A percentile compares a stretch with the other conserved stretches of the same genome.
phyloP scores from a whole-genome alignment of 2,888 invertebrate species.

The Cheilosia scutellata region DNA sequence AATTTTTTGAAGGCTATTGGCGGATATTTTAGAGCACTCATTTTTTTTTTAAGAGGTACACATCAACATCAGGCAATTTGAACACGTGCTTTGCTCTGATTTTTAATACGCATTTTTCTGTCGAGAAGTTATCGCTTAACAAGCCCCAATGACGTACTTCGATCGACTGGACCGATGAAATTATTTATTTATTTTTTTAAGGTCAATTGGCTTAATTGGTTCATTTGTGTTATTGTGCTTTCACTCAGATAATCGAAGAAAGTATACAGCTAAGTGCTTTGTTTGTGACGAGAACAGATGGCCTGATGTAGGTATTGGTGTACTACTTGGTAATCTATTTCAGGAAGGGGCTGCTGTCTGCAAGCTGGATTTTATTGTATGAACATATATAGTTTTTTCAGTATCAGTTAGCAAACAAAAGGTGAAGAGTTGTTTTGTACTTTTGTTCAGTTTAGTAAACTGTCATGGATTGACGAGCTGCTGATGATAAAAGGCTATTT shows the following conservation, averaged over 20 bases:
- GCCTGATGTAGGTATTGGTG: conserved; percentile 27
- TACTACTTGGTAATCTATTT: conserved; percentile 36
- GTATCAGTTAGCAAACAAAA: conserved; percentile 13
- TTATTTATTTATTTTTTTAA: conserved; percentile 19
- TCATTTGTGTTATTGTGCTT: conserved; percentile 14
- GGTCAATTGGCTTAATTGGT: conserved; percentile 67
- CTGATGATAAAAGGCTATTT: no score
- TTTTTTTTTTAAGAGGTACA: conserved; percentile 13
- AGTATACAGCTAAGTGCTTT: conserved; percentile 34
- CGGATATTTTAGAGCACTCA: conserved; percentile 16
- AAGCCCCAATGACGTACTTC: conserved; percentile 30
- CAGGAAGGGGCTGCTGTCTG: conserved; percentile 1
- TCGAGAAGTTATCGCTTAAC: conserved; percentile 19
- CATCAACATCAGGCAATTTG: background rate
- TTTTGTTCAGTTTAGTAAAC: no score
- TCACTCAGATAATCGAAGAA: conserved; percentile 44
- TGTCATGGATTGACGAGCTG: no score
- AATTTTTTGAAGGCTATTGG: conserved; percentile 18
- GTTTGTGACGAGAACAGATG: conserved; percentile 35
- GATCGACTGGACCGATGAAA: conserved; percentile 34
- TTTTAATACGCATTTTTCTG: background rate
- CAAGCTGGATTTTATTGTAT: background rate
- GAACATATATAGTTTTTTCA: no score
- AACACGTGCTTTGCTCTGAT: background rate
- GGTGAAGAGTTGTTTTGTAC: no score